Evolutionary conservation across 2,888 invertebrate species (phyloP).

Genomic region (Rhyacophila evoluta): DNA sequence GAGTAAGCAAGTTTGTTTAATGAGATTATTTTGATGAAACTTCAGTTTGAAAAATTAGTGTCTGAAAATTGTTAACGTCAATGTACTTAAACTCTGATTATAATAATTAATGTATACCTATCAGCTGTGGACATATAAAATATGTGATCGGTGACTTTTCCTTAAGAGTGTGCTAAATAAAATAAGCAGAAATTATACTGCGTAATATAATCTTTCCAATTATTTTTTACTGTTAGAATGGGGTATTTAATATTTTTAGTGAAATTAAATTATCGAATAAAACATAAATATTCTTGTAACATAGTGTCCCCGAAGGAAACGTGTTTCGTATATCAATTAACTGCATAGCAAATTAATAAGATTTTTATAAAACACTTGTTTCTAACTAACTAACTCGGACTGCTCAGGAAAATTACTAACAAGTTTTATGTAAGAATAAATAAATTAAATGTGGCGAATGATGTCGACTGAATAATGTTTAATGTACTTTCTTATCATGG

Average conservation of each 20-base stretch:
- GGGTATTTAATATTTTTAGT: constrained; percentile 17
- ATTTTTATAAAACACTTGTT: neutral
- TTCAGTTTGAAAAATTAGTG: neutral
- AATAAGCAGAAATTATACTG: neutral
- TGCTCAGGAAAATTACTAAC: constrained; percentile 15
- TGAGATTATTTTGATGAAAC: too few species aligned
- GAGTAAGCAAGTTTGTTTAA: too few species aligned
- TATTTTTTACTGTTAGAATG: constrained; percentile 7
- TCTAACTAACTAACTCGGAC: neutral
- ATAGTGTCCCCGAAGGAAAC: constrained; percentile 12
- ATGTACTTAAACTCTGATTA: constrained; percentile 22
- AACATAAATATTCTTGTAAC: neutral
- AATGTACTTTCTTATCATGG: constrained; percentile 24
- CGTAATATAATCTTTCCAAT: constrained; percentile 1
- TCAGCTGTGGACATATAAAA: neutral
- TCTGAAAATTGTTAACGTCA: neutral
- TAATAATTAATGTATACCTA: neutral
- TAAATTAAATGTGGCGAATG: constrained; percentile 1
- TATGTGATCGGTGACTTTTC: constrained; percentile 9
- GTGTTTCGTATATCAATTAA: constrained; percentile 1
- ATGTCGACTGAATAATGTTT: constrained; percentile 18
- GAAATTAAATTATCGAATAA: constrained; percentile 5
- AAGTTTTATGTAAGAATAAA: neutral
- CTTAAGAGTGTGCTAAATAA: neutral
- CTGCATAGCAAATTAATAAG: constrained; percentile 17